phyloP scores from a whole-genome alignment of 1,140 invertebrate genomes.

The Pygmarrhopalites habei region DNA sequence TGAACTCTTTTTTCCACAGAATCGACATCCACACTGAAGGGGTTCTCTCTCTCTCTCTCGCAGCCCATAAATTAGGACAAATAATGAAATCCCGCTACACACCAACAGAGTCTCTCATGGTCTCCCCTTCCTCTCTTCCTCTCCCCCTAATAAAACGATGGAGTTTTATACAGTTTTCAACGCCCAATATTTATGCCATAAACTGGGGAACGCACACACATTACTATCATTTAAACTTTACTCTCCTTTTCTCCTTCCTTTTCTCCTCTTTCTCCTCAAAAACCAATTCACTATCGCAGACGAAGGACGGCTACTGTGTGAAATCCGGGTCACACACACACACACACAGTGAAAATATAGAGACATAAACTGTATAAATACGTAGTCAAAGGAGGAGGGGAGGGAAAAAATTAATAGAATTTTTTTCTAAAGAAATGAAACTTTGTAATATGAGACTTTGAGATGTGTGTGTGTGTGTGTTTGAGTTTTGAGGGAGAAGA shows the following conservation, averaged over 20 bases:
- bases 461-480: too few relatives aligned
- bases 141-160: not conserved
- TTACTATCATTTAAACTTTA: not conserved
- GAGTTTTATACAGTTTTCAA: constrained; percentile 29
- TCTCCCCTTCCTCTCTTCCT: not conserved
- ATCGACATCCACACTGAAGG: too few relatives aligned
- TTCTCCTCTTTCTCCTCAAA: too few relatives aligned
- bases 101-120: not conserved
- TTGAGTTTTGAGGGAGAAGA: too few relatives aligned
- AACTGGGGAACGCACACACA: constrained; percentile 12
- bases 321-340: too few relatives aligned
- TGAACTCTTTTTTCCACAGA: constrained; percentile 11
- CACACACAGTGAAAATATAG: constrained; percentile 1
- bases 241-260: not conserved
- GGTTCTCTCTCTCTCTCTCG: not conserved
- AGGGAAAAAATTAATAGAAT: not conserved
- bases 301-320: too few relatives aligned
- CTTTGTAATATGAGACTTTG: not conserved
- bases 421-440: not conserved
- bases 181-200: constrained; percentile 30
- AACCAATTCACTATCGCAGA: too few relatives aligned
- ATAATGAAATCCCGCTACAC: constrained; percentile 1
- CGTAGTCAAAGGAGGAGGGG: not conserved
- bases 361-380: constrained; percentile 10
- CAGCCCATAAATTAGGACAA: constrained; percentile 25